phyloP scores from a whole-genome alignment of 2,888 invertebrate genomes.

The Melanotus villosus region DNA sequence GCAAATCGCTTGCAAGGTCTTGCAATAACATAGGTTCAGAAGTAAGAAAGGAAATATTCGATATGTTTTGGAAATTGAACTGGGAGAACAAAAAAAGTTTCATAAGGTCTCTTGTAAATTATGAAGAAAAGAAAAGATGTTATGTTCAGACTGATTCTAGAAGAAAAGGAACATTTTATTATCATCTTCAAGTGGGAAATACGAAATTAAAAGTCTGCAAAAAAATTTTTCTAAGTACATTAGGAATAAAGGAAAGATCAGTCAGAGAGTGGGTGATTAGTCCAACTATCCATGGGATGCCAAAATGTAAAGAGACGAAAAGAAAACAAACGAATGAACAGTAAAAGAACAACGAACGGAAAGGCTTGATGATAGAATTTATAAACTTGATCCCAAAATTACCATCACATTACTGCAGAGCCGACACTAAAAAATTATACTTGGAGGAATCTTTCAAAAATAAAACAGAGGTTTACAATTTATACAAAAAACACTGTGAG shows the following conservation, averaged over 20 bases:
- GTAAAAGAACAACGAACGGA: background rate
- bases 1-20: too few species aligned
- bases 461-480: too few species aligned
- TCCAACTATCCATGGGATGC: conserved; percentile 1
- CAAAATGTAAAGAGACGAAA: background rate
- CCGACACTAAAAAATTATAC: conserved; percentile 25
- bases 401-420: conserved; percentile 35
- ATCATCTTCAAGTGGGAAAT: background rate
- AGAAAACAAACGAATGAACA: background rate
- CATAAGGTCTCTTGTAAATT: conserved; percentile 6
- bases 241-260: conserved; percentile 14
- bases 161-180: conserved; percentile 16
- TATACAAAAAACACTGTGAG: too few species aligned
- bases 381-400: conserved; percentile 6
- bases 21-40: too few species aligned
- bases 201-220: conserved; percentile 9
- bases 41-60: background rate
- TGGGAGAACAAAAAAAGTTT: conserved; percentile 6
- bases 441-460: too few species aligned
- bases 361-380: background rate
- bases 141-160: conserved; percentile 3
- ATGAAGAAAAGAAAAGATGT: conserved; percentile 12
- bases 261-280: conserved; percentile 1
- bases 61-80: conserved; percentile 9
- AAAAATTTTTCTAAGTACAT: background rate